Evolutionary conservation across 2,113 vertebrate genomes (phyloP), one percentile per base, ranked within the genome.

Genomic region (Ctenomys sociabilis): DNA sequence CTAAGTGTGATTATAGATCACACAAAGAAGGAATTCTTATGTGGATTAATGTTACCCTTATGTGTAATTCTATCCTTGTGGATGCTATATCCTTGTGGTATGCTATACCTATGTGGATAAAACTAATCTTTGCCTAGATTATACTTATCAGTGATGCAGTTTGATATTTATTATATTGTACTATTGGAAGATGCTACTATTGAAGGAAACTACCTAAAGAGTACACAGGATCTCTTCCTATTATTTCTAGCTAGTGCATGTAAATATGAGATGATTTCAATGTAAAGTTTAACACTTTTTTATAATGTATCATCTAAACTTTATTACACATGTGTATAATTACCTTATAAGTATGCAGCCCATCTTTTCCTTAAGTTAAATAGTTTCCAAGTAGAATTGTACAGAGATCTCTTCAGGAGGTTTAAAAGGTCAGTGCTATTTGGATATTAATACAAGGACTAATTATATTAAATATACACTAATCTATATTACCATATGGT

Each of bases 371-470:
- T 91, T n/a, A 37, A 78, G 22, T 59, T 83, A 70, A 88, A 35
- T 19, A 61, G 13, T 84, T 91, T 66, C 77, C 75, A 83, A 89
- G 26, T 22, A 77, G 21, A 61, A 28, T 45, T 77, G 77, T 86
- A 72, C 5, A 80, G 75, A 90, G 32, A 95, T 21, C 5, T 88
- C 88, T 95, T 64, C 26, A 49, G 30, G 82, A 22, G 3, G 21
- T 64, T 91, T 68, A 45, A 57, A 59, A 72, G n/a, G 43, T 59
- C 21, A 64, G 32, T 83, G 49, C 24, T 78, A 19, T 95, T 93
- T 90, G 40, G 49, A 54, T 87, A 70, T 86, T 66, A 90, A 77
- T 87, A 88, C 40, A 54, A 72, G 85, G 66, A 66, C 57, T 85
- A n/a, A 66, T 89, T 66, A 92, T 78, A 49, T 57, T 82, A 93